These are phyloP conservation scores for Brachyopa scutellaris DNA, from an alignment of 2,888 invertebrate genomes.

Conservation along the genomic window DNA sequence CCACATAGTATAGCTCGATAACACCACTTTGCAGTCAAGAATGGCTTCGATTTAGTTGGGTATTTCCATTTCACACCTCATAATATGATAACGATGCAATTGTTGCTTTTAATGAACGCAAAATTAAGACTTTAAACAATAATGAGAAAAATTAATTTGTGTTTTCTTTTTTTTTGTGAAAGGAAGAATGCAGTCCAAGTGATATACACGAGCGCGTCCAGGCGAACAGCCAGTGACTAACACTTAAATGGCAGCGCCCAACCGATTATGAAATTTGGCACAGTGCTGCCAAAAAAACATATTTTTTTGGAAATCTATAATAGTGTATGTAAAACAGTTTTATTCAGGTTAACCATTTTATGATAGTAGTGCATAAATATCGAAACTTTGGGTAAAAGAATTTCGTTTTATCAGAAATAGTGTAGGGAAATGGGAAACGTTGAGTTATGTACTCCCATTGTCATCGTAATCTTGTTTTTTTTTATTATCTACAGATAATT, in stretches of 20 bases:
- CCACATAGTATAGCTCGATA: conserved; percentile 70
- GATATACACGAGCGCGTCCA: conserved; percentile 62
- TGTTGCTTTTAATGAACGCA: conserved; percentile 49
- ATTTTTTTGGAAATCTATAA: too few species aligned
- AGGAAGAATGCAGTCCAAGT: conserved; percentile 68
- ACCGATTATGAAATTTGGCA: not conserved
- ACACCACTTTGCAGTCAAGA: conserved; percentile 49
- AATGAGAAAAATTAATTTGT: conserved; percentile 72
- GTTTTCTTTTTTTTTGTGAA: conserved; percentile 71
- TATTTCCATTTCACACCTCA: conserved; percentile 50
- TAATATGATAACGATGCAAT: conserved; percentile 37
- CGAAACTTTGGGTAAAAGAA: too few species aligned
- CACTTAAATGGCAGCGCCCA: conserved; percentile 43
- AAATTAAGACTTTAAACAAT: conserved; percentile 68
- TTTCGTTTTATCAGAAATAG: too few species aligned
- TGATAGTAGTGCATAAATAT: too few species aligned
- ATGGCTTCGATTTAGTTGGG: conserved; percentile 43
- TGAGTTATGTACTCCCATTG: too few species aligned
- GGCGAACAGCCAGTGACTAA: conserved; percentile 57
- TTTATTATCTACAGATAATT: too few species aligned
- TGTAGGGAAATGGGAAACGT: too few species aligned
- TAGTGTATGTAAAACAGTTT: too few species aligned
- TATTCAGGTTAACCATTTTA: too few species aligned
- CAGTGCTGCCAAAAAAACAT: conserved; percentile 43
- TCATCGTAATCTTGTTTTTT: too few species aligned